These are phyloP conservation scores for Gobionotothen gibberifrons DNA, from an alignment of 2,797 vertebrate species.

Conservation along the genomic window DNA sequence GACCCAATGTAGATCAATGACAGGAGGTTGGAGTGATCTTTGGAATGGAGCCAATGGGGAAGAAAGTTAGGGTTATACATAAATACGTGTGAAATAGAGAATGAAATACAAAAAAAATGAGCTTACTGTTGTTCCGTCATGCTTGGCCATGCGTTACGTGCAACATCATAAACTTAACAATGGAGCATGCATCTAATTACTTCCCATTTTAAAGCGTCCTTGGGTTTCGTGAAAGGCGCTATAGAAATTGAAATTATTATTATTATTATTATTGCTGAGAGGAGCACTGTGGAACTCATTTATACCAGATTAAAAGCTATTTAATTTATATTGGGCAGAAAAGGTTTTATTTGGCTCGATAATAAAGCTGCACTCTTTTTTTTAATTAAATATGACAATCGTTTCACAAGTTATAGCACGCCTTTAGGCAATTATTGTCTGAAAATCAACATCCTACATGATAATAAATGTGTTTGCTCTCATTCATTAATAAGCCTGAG, in stretches of 20 bases:
- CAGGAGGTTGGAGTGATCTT: not conserved
- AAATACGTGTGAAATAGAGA: not conserved
- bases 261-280: no score
- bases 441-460: slow-evolving; percentile 9
- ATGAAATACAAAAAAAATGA: slow-evolving; percentile 4
- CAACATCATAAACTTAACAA: not conserved
- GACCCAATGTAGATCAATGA: not conserved
- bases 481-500: not conserved
- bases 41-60: slow-evolving; percentile 1
- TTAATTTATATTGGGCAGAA: not conserved
- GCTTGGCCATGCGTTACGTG: slow-evolving; percentile 17
- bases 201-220: no score
- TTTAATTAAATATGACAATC: not conserved
- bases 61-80: no score
- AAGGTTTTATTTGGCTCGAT: not conserved
- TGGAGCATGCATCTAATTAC: slow-evolving; percentile 20
- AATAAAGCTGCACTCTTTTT: not conserved
- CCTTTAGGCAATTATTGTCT: not conserved
- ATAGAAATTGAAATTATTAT: no score
- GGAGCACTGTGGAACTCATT: not conserved
- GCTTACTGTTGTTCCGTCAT: not conserved
- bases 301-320: not conserved
- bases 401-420: not conserved
- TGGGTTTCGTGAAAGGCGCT: no score
- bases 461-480: not conserved